Percentiles rank a stretch among this genome's conserved stretches.
phyloP scores from a whole-genome alignment of 2,888 invertebrate species.

The Lamellibrachia satsuma region DNA sequence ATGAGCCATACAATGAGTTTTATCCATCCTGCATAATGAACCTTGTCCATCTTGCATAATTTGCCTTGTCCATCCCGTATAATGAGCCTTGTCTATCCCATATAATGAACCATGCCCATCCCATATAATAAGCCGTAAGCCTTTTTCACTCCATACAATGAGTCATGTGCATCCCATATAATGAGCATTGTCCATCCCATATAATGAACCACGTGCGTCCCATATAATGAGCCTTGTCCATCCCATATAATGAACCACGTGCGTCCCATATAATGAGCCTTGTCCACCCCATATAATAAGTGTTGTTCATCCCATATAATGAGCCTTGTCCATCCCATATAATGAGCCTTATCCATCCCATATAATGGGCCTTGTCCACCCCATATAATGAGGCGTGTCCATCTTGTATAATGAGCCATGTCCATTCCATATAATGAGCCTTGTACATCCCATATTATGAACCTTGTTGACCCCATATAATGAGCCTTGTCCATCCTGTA shows the following conservation, averaged over 20 bases:
- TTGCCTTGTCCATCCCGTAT: background rate
- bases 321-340: background rate
- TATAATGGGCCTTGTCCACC: background rate
- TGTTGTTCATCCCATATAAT: background rate
- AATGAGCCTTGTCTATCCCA: too few relatives aligned
- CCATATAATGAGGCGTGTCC: background rate
- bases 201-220: background rate
- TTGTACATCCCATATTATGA: background rate
- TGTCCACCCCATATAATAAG: background rate
- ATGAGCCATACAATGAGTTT: background rate
- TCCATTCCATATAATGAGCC: background rate
- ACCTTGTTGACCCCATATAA: background rate
- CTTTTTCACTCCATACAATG: background rate
- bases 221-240: background rate
- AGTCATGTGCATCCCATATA: background rate
- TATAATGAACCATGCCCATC: too few relatives aligned
- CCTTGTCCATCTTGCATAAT: background rate
- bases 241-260: background rate
- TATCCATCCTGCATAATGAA: background rate
- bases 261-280: background rate
- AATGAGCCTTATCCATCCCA: background rate
- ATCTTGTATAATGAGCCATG: background rate
- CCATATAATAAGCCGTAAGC: background rate
- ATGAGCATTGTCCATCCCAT: background rate
- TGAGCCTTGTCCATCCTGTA: background rate